Base-by-base conservation (phyloP, 2,797 vertebrate genomes). In the Tangara arthus region DNA sequence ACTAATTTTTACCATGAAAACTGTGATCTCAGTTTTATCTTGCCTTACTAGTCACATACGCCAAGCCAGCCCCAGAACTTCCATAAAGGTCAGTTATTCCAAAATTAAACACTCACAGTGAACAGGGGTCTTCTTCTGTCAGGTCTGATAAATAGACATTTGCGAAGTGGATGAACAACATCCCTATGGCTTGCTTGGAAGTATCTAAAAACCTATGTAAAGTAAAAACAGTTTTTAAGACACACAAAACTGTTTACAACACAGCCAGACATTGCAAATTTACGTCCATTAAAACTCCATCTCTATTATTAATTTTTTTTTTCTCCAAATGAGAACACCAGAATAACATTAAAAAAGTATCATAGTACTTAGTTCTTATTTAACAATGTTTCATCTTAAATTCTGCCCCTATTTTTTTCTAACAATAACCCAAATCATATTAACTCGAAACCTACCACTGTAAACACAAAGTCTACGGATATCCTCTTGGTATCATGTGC, bases 141-240 rank as follows among this genome's bases (percentile, higher is more conserved):
- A 99, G 98, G 97, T 98, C 99, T 69, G 99, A 99, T 97, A 99
- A 98, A 98, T 99, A 99, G 79, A 99, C 99, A 55, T 99, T 99
- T 93, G 99, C 99, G 82, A 99, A 99, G 97, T 99, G 99, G 97
- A 99, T 99, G 96, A 99, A 99, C 60, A 99, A 98, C 99, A 99
- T 99, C 97, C 99, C 99, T 94, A 99, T 99, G 95, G 99, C 99
- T 98, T 99, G 99, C 97, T 99, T 99, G 66, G 99, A 99, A 89
- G 99, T 99, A 96, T 99, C 99, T 97, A 99, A 98, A 98, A 99
- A 99, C 99, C 99, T 99, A 97, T 19, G 87, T 6, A 91, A 90
- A 97, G 64, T 81, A 87, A 97, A 57, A 92, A 8, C 82, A 78
- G 81, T 63, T 76, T 39, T 78, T 71, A 53, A 84, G 65, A 89